Conservation (phyloP, 2,888 invertebrate genomes). For the Cacoxenus indagator region DNA sequence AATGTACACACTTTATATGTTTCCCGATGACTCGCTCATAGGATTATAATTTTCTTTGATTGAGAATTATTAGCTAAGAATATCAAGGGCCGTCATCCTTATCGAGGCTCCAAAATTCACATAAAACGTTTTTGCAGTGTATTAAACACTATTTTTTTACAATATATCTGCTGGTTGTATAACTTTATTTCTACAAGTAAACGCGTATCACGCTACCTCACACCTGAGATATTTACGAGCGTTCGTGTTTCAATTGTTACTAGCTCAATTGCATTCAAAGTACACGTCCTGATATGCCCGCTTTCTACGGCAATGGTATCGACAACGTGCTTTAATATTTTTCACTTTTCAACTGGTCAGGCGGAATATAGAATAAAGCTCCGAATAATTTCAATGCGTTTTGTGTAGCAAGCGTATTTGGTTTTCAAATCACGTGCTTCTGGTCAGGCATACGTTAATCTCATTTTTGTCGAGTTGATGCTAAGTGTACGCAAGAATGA, state of each 20-base stretch:
- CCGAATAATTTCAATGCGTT: too few species aligned
- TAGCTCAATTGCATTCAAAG: not conserved
- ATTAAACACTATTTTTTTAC: not conserved
- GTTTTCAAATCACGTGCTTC: slow-evolving; percentile 3
- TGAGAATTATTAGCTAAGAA: too few species aligned
- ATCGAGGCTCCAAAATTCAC: too few species aligned
- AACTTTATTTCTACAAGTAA: not conserved
- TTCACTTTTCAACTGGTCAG: not conserved
- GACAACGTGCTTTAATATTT: not conserved
- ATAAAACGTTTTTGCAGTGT: not conserved
- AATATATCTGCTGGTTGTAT: not conserved
- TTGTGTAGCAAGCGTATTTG: not conserved
- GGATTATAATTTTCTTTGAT: too few species aligned
- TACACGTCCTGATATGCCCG: not conserved
- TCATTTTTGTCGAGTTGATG: not conserved
- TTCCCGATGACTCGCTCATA: too few species aligned
- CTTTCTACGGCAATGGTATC: not conserved
- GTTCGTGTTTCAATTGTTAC: not conserved
- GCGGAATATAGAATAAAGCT: too few species aligned
- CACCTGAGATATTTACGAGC: not conserved
- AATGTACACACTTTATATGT: too few species aligned
- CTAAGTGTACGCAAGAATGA: not conserved
- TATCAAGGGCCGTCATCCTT: too few species aligned
- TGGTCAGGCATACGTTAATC: not conserved
- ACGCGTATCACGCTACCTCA: not conserved